These are phyloP conservation scores for Dusona sp. DNA, from an alignment of 2,888 invertebrate species.

Conservation along the genomic window DNA sequence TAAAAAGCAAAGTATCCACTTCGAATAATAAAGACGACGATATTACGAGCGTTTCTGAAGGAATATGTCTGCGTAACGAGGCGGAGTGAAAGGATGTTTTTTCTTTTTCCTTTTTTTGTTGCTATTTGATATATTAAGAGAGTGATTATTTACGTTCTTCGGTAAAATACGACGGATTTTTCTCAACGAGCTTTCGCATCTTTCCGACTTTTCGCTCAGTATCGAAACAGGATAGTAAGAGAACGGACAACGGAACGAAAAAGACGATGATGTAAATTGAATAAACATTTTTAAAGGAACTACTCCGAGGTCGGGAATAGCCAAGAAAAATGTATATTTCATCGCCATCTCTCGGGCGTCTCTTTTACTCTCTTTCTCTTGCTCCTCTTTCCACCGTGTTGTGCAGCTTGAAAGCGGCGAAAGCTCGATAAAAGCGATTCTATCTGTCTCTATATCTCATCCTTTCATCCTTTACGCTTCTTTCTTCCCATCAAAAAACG, in stretches of 20 bases:
- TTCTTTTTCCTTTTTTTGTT: background rate
- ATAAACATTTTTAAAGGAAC: slow-evolving; percentile 51
- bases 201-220: slow-evolving; percentile 33
- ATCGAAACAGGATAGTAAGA: background rate
- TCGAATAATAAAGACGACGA: slow-evolving; percentile 18
- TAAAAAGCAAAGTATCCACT: slow-evolving; percentile 11
- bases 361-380: background rate
- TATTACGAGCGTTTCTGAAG: background rate
- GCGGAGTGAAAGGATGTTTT: slow-evolving; percentile 15
- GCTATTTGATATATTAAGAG: background rate
- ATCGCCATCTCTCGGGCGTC: slow-evolving; percentile 6
- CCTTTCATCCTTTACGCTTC: slow-evolving; percentile 14
- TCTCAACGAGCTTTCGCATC: slow-evolving; percentile 26
- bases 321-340: slow-evolving; percentile 52
- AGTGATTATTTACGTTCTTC: slow-evolving; percentile 19
- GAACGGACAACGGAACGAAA: background rate
- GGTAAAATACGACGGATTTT: slow-evolving; percentile 16
- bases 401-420: slow-evolving; percentile 10
- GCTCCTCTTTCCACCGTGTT: background rate
- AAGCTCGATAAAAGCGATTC: slow-evolving; percentile 48
- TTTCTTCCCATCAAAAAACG: slow-evolving; percentile 11
- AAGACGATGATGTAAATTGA: slow-evolving; percentile 48
- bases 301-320: slow-evolving; percentile 32
- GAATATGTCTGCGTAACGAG: slow-evolving; percentile 6
- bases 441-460: slow-evolving; percentile 2